Evolutionary conservation across 2,113 vertebrate genomes (phyloP), one percentile per base, ranked within the genome.

Genomic region (Sardina pilchardus): DNA sequence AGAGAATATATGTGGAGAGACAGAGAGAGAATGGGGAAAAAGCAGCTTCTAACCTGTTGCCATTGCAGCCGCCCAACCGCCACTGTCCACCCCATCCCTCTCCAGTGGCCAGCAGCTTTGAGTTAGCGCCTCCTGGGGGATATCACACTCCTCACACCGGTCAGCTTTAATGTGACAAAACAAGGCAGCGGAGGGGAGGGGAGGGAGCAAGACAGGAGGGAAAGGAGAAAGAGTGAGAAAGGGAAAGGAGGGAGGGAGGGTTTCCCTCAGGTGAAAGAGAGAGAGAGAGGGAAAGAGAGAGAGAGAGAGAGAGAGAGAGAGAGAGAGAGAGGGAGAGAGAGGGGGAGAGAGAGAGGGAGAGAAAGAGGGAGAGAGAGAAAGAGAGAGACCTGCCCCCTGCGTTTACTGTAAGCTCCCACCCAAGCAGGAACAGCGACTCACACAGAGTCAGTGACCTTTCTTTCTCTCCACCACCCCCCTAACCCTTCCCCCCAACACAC

Each of bases 111-210:
- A 7, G 30, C 82, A 87, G 19, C 59, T 2, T 5, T 14, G 87
- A 89, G 83, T 78, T 81, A 6, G 19, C 56, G 86, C 82, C 21
- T 89, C 84, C 86, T 86, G 42, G 42, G 85, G 89, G 84, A 89
- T 80, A 84, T 89, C 44, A 24, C 21, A 47, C 6, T 9, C 56
- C 81, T 75, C 75, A 88, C 85, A 85, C 88, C 30, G 87, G 88
- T 92, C 82, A 50, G 42, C 82, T 91, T 90, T 86, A 89, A 85
- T 88, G 50, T 34, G 89, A 85, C 88, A 88, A 82, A 82, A 86
- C 87, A 87, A 83, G 30, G 30, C 71, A 34, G 30, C 1, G 67
- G 24, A 82, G 82, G 85, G 84, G 0, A 14, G 82, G 86, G 83
- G 0, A 0, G 83, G 42, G 78, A n/a, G 16, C 4, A 30, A 42